A percentile compares a stretch with the other conserved stretches of the same genome.
These are phyloP conservation scores for Zeugodacus cucurbitae DNA, from an alignment of 1,140 invertebrate species.

Conservation along the genomic window DNA sequence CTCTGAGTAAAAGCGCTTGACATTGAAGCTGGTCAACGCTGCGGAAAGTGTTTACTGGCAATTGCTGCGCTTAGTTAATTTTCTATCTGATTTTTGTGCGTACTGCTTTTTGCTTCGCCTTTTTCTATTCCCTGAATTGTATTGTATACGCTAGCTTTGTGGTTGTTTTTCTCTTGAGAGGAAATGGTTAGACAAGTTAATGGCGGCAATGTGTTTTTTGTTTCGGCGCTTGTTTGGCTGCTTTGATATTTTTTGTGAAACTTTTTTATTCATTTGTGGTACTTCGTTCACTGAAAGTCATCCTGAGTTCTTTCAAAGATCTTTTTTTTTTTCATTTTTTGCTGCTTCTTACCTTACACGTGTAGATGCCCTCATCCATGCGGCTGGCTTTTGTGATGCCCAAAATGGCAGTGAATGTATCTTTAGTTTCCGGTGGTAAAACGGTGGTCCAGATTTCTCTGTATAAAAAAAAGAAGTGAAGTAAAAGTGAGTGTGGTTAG, in stretches of 20 bases:
- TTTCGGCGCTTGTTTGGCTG: background rate
- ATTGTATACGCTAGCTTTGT: background rate
- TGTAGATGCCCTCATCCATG: slow-evolving; percentile 78
- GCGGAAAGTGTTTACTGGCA: slow-evolving; percentile 3
- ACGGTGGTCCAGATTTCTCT: slow-evolving; percentile 74
- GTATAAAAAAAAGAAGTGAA: slow-evolving; percentile 42
- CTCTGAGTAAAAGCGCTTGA: background rate
- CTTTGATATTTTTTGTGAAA: background rate
- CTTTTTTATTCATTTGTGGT: background rate
- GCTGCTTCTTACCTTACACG: slow-evolving; percentile 70
- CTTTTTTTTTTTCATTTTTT: background rate
- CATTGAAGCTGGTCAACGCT: background rate
- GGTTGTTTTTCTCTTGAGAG: background rate
- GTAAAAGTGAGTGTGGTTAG: background rate
- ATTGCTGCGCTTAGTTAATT: background rate
- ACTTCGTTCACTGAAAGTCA: background rate
- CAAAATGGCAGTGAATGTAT: slow-evolving; percentile 76
- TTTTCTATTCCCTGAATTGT: too few relatives aligned
- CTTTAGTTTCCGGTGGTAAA: slow-evolving; percentile 73
- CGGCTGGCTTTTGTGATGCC: slow-evolving; percentile 75
- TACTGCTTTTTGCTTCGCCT: background rate
- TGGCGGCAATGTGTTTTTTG: background rate
- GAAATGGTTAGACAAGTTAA: background rate
- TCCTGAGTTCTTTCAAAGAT: background rate
- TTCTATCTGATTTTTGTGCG: background rate